These are phyloP conservation scores for Loriculus beryllinus DNA, from an alignment of 2,797 vertebrate genomes.

Conservation along the genomic window DNA sequence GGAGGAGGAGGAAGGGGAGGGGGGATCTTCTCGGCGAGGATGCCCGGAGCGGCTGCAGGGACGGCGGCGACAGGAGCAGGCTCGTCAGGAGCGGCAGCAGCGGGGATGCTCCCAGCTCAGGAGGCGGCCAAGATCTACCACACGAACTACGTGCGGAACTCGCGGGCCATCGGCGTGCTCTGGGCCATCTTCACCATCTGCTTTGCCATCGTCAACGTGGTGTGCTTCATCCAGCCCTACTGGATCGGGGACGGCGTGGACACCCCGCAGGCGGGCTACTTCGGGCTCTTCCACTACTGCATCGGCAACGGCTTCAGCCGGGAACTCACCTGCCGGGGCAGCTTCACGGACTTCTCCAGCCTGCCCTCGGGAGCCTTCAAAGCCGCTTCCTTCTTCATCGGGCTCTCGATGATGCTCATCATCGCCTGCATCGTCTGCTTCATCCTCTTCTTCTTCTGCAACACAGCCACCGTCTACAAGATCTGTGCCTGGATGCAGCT, in stretches of 20 bases:
- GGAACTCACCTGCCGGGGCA: slow-evolving; percentile 90
- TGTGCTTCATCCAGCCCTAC: slow-evolving; percentile 95
- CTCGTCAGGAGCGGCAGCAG: slow-evolving; percentile 79
- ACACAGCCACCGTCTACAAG: slow-evolving; percentile 96
- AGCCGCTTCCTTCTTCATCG: slow-evolving; percentile 95
- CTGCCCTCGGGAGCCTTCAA: slow-evolving; percentile 93
- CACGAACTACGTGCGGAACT: slow-evolving; percentile 95
- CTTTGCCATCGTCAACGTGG: slow-evolving; percentile 95
- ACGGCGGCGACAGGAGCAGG: slow-evolving; percentile 76
- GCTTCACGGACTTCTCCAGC: slow-evolving; percentile 92
- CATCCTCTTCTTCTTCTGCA: slow-evolving; percentile 96
- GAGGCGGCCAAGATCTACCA: slow-evolving; percentile 96
- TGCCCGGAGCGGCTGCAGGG: slow-evolving; percentile 73
- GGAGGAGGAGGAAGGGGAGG: slow-evolving; percentile 38
- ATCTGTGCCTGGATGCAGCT: slow-evolving; percentile 99
- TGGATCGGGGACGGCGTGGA: slow-evolving; percentile 96
- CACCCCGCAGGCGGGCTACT: slow-evolving; percentile 94
- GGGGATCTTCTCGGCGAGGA: slow-evolving; percentile 66
- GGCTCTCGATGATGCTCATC: slow-evolving; percentile 95
- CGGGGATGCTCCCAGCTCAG: slow-evolving; percentile 91
- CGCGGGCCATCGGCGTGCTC: slow-evolving; percentile 91
- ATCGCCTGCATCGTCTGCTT: slow-evolving; percentile 93
- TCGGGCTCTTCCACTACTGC: slow-evolving; percentile 96
- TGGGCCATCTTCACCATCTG: slow-evolving; percentile 98
- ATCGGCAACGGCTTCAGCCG: slow-evolving; percentile 87